phyloP scores from a whole-genome alignment of 92 coral and sea anemone genomes.

The Bergia sp. region DNA sequence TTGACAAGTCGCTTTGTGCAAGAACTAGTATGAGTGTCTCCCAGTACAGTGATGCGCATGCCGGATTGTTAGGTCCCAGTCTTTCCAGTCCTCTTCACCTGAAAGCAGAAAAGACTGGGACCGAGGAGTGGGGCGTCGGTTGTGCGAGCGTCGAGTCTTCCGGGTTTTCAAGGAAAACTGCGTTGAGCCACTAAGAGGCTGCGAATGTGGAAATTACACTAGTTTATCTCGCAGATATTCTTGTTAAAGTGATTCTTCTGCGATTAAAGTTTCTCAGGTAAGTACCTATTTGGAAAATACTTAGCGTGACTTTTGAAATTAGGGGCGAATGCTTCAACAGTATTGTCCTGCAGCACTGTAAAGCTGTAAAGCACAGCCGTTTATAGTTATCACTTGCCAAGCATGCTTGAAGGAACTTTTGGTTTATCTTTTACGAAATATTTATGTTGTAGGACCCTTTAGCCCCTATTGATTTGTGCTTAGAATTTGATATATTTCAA shows the following conservation, averaged over 20 bases:
- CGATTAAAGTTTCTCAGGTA: constrained; percentile 5
- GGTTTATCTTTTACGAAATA: background rate
- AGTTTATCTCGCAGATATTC: background rate
- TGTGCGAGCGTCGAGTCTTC: background rate
- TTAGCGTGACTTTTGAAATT: constrained; percentile 4
- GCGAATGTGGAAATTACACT: background rate
- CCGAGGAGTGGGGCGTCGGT: constrained; percentile 2
- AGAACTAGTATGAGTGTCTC: no score
- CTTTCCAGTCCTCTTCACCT: background rate
- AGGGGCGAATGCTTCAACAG: background rate
- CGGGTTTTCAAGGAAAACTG: background rate
- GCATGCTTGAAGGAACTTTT: background rate
- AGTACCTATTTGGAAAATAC: background rate
- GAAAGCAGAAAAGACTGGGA: background rate
- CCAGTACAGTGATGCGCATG: no score
- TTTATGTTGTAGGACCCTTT: background rate
- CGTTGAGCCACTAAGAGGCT: background rate
- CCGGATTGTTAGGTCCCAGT: background rate
- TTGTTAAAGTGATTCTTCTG: background rate
- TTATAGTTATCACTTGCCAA: background rate
- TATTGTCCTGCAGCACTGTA: background rate
- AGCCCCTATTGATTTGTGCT: background rate
- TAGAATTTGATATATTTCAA: no score
- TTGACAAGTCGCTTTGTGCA: no score
- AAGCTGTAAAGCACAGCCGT: no score